Evolutionary conservation across 1,140 invertebrate genomes (phyloP).

Genomic region (Hirudo medicinalis): DNA sequence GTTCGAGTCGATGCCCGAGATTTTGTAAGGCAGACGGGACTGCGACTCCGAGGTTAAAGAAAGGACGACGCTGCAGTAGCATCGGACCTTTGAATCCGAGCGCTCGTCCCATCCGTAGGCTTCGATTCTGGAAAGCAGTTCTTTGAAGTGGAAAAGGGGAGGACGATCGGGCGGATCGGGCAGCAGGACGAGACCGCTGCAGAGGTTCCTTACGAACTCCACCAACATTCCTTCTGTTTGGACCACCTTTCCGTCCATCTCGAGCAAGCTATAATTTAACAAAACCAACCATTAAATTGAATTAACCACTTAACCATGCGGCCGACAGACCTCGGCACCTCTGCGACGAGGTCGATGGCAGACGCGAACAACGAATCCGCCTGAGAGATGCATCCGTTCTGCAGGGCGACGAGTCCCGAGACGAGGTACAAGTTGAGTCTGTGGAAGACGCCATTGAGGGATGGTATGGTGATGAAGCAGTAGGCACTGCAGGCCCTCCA

Average conservation of each 20-base stretch:
- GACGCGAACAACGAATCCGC: slow-evolving; percentile 85
- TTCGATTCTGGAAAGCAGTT: slow-evolving; percentile 59
- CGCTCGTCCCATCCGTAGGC: slow-evolving; percentile 53
- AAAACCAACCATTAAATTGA: background rate
- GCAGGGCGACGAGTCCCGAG: slow-evolving; percentile 71
- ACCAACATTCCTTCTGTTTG: slow-evolving; percentile 58
- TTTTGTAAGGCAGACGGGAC: slow-evolving; percentile 64
- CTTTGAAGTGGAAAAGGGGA: slow-evolving; percentile 57
- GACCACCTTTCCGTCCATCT: slow-evolving; percentile 59
- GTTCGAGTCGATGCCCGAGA: slow-evolving; percentile 81
- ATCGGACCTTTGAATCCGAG: slow-evolving; percentile 44
- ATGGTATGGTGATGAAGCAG: slow-evolving; percentile 87
- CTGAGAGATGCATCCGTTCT: slow-evolving; percentile 81
- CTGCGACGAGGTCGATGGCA: slow-evolving; percentile 61
- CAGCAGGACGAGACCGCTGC: slow-evolving; percentile 69
- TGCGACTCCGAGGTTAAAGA: slow-evolving; percentile 59
- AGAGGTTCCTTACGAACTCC: slow-evolving; percentile 54
- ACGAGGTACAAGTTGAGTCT: slow-evolving; percentile 72
- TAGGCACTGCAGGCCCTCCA: slow-evolving; percentile 74
- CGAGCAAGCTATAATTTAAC: slow-evolving; percentile 38
- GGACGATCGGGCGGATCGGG: slow-evolving; percentile 77
- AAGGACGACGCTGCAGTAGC: slow-evolving; percentile 58
- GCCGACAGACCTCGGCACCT: slow-evolving; percentile 51
- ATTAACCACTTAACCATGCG: slow-evolving; percentile 21
- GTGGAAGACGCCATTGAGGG: slow-evolving; percentile 58